Percentiles rank a stretch among this genome's conserved stretches.
phyloP scores from a whole-genome alignment of 2,797 vertebrate genomes.

The Centropyge bicolor region DNA sequence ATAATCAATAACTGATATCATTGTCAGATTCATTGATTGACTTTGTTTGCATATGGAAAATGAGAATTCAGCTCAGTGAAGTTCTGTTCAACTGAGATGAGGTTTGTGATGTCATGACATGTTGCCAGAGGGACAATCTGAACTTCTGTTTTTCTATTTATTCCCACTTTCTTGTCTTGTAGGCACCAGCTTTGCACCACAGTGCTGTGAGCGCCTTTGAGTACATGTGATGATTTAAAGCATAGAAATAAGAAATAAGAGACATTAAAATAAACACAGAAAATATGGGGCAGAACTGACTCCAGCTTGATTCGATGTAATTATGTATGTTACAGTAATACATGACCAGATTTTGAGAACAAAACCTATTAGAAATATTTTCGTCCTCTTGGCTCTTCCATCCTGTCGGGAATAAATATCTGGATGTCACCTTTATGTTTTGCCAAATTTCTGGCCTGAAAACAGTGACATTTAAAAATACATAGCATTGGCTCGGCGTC shows the following conservation, averaged over 20 bases:
- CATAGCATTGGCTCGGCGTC: constrained; percentile 29
- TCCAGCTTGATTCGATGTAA: not conserved
- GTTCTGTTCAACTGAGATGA: not conserved
- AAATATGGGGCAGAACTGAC: not conserved
- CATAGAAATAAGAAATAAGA: not conserved
- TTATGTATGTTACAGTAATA: not conserved
- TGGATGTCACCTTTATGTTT: not conserved
- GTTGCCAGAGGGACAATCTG: not conserved
- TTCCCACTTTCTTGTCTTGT: not conserved
- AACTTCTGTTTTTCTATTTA: too few species aligned
- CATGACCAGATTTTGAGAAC: not conserved
- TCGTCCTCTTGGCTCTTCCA: not conserved
- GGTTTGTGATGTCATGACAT: not conserved
- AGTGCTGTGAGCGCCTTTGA: not conserved
- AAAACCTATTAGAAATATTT: not conserved
- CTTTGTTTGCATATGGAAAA: too few species aligned
- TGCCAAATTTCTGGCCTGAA: constrained; percentile 4
- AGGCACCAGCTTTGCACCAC: not conserved
- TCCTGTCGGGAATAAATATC: not conserved
- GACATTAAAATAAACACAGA: not conserved
- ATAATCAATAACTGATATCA: too few species aligned
- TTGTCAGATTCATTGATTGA: too few species aligned
- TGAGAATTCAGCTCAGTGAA: too few species aligned
- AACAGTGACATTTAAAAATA: constrained; percentile 45
- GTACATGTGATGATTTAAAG: not conserved